Percentiles rank a stretch among this genome's conserved stretches.
phyloP scores from a whole-genome alignment of 2,888 invertebrate species.

The Nyleta sp. region DNA sequence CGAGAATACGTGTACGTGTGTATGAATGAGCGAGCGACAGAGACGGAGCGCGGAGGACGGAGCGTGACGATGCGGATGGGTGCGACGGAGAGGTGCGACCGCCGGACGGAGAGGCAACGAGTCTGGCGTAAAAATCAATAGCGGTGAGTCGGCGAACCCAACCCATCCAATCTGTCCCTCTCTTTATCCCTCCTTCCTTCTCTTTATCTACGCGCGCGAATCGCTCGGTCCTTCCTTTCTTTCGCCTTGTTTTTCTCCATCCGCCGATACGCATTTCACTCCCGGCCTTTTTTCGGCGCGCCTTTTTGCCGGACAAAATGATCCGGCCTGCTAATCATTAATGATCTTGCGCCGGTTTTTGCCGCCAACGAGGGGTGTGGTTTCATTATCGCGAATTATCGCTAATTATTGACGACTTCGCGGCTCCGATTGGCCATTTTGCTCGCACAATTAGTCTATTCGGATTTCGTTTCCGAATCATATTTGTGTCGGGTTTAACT shows the following conservation, averaged over 20 bases:
- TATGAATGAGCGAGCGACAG: conserved; percentile 66
- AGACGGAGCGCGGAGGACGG: conserved; percentile 46
- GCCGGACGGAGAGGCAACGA: conserved; percentile 77
- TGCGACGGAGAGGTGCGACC: conserved; percentile 67
- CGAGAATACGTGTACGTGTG: conserved; percentile 58
- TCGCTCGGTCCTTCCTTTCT: conserved; percentile 48
- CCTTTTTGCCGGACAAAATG: conserved; percentile 20
- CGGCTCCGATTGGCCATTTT: not conserved
- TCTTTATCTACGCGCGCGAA: conserved; percentile 51
- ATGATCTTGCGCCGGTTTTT: conserved; percentile 28
- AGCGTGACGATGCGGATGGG: conserved; percentile 48
- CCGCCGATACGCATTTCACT: conserved; percentile 37
- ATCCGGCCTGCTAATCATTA: conserved; percentile 26
- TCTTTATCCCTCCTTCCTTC: conserved; percentile 59
- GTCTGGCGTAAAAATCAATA: conserved; percentile 83
- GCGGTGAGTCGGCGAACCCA: conserved; percentile 81
- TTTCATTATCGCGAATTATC: conserved; percentile 18
- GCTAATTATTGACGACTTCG: conserved; percentile 17
- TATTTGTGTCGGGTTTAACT: no score
- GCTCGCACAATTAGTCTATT: conserved; percentile 16
- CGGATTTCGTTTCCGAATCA: no score
- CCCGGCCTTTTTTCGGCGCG: conserved; percentile 5
- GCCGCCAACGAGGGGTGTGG: not conserved
- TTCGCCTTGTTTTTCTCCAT: conserved; percentile 58
- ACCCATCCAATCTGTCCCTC: conserved; percentile 73